A percentile compares a stretch with the other conserved stretches of the same genome.
These are phyloP conservation scores for Galleria mellonella DNA, from an alignment of 1,140 invertebrate genomes.

Conservation along the genomic window DNA sequence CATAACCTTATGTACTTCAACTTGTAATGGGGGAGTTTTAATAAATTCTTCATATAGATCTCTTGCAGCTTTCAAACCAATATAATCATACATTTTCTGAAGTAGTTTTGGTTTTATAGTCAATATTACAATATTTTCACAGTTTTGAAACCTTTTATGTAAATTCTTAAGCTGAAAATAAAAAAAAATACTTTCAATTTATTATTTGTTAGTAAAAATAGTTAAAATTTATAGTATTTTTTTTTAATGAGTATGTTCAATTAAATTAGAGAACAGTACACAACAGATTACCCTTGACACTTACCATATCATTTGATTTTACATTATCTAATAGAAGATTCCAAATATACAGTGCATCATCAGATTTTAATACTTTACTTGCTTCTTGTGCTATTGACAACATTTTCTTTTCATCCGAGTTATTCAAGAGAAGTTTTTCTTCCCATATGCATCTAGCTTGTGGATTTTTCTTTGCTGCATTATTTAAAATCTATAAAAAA, in stretches of 20 bases:
- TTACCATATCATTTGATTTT: constrained; percentile 41
- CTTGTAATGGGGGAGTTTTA: constrained; percentile 52
- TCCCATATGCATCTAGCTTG: constrained; percentile 42
- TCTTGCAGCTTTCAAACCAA: constrained; percentile 51
- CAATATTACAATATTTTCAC: constrained; percentile 45
- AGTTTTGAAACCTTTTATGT: constrained; percentile 47
- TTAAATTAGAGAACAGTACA: too few relatives aligned
- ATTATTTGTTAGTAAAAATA: too few relatives aligned
- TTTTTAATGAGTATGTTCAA: too few relatives aligned
- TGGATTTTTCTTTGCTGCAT: constrained; percentile 36
- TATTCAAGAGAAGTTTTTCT: constrained; percentile 41
- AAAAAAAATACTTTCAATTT: constrained; percentile 11
- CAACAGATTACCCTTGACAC: constrained; percentile 7
- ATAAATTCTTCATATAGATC: constrained; percentile 59
- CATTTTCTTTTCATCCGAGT: constrained; percentile 46
- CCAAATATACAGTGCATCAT: constrained; percentile 44
- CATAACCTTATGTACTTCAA: constrained; percentile 50
- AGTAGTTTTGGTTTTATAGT: constrained; percentile 58
- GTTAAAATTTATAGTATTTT: too few relatives aligned
- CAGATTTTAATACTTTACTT: constrained; percentile 35
- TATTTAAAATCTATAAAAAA: constrained; percentile 40
- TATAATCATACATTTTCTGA: constrained; percentile 52
- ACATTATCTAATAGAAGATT: constrained; percentile 50
- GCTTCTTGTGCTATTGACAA: constrained; percentile 43
- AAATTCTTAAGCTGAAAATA: constrained; percentile 51